Conservation (phyloP, 2,888 invertebrate genomes). For the Monopis laevigella region DNA sequence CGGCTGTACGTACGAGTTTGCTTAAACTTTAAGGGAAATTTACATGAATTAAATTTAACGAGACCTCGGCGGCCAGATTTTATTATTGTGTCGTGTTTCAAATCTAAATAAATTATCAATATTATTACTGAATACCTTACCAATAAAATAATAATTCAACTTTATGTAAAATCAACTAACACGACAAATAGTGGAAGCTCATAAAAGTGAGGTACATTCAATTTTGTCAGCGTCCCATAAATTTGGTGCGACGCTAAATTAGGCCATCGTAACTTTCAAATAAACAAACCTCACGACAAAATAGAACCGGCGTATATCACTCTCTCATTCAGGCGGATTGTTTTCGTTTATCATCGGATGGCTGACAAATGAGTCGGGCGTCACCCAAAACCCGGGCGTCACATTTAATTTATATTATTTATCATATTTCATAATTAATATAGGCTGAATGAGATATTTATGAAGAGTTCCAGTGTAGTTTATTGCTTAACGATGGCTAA, state of each 20-base stretch:
- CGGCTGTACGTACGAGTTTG: too few species aligned
- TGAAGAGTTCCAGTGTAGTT: slow-evolving; percentile 26
- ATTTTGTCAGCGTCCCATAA: slow-evolving; percentile 37
- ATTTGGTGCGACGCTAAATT: slow-evolving; percentile 48
- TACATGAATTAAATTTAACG: too few species aligned
- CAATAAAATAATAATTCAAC: slow-evolving; percentile 29
- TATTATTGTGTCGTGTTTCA: neutral
- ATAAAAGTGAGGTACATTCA: slow-evolving; percentile 46
- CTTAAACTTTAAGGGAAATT: too few species aligned
- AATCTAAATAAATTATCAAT: neutral
- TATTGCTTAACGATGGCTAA: slow-evolving; percentile 30
- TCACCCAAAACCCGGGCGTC: slow-evolving; percentile 17
- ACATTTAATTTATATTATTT: slow-evolving; percentile 34
- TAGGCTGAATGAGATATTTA: slow-evolving; percentile 20
- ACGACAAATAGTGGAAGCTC: slow-evolving; percentile 48
- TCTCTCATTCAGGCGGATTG: slow-evolving; percentile 3
- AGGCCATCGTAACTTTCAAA: slow-evolving; percentile 40
- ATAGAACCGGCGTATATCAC: slow-evolving; percentile 21
- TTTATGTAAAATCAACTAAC: slow-evolving; percentile 42
- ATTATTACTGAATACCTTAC: neutral
- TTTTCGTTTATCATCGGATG: slow-evolving; percentile 6
- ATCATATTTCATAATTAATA: slow-evolving; percentile 41
- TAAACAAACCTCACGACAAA: slow-evolving; percentile 38
- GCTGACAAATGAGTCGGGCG: slow-evolving; percentile 21
- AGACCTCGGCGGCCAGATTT: neutral